These are phyloP conservation scores for Ornithoptera priamus DNA, from an alignment of 2,888 invertebrate species.

Conservation along the genomic window DNA sequence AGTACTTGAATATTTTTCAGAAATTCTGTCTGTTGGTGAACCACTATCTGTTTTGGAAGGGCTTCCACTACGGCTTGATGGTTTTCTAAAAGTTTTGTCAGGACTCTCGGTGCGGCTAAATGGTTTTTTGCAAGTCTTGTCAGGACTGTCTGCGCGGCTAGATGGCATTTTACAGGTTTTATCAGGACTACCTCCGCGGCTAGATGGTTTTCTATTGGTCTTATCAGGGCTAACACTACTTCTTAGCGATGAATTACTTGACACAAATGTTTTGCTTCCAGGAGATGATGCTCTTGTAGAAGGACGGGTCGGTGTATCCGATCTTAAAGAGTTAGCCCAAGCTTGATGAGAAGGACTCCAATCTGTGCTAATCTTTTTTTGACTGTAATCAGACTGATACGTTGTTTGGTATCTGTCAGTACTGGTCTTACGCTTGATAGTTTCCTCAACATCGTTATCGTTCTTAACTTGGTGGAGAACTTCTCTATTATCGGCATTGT, in stretches of 20 bases:
- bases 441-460: conserved; percentile 52
- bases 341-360: conserved; percentile 87
- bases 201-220: conserved; percentile 48
- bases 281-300: conserved; percentile 78
- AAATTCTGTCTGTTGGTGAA: conserved; percentile 56
- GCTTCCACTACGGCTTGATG: conserved; percentile 61
- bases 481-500: conserved; percentile 45
- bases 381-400: conserved; percentile 79
- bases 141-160: conserved; percentile 61
- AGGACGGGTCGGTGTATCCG: conserved; percentile 80
- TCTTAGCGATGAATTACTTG: conserved; percentile 76
- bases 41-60: conserved; percentile 51
- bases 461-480: conserved; percentile 40
- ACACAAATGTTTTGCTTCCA: conserved; percentile 74
- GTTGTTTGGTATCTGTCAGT: conserved; percentile 81
- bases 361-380: conserved; percentile 81
- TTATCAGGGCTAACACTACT: conserved; percentile 70
- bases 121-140: conserved; percentile 52
- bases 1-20: conserved; percentile 54
- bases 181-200: conserved; percentile 56
- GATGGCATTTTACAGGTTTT: conserved; percentile 56
- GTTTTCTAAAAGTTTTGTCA: conserved; percentile 60
- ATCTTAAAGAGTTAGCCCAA: conserved; percentile 86
- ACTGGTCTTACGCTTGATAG: conserved; percentile 52
- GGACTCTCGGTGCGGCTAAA: conserved; percentile 67